Percentiles rank a stretch among this genome's conserved stretches.
These are phyloP conservation scores for Drosophila melanica DNA, from an alignment of 1,140 invertebrate genomes.

Conservation along the genomic window DNA sequence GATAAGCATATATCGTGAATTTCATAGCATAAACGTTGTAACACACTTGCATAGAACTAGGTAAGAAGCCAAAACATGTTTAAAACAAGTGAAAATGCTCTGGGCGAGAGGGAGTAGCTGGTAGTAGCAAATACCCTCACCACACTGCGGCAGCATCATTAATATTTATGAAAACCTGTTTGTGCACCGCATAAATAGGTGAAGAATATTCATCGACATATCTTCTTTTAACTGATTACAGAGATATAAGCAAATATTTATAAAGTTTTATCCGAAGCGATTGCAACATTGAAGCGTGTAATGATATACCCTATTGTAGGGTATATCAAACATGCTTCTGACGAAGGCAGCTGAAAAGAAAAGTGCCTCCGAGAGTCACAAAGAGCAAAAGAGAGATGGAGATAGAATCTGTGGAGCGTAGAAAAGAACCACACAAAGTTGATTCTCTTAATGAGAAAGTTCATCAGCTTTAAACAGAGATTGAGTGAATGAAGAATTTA, in stretches of 20 bases:
- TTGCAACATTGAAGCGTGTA: neutral
- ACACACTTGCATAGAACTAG: slow-evolving; percentile 2
- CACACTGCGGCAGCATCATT: neutral
- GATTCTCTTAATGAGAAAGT: slow-evolving; percentile 45
- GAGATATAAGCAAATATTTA: too few relatives aligned
- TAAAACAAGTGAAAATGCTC: slow-evolving; percentile 6
- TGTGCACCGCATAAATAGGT: too few relatives aligned
- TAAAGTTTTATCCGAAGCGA: neutral
- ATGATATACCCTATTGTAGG: neutral
- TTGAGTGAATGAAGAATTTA: slow-evolving; percentile 32
- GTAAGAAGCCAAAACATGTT: slow-evolving; percentile 31
- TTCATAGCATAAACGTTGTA: slow-evolving; percentile 16
- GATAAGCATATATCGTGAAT: slow-evolving; percentile 2
- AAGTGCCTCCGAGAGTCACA: slow-evolving; percentile 39
- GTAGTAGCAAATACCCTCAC: slow-evolving; percentile 11
- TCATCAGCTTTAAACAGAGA: slow-evolving; percentile 32
- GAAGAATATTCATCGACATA: too few relatives aligned
- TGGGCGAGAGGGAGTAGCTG: neutral
- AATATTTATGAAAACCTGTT: neutral
- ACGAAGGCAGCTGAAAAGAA: slow-evolving; percentile 55
- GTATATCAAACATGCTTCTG: slow-evolving; percentile 15
- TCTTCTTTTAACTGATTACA: too few relatives aligned
- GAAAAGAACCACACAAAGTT: slow-evolving; percentile 8
- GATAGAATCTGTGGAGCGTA: neutral
- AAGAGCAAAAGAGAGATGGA: neutral